Base-by-base conservation (phyloP, 1,140 invertebrate genomes). In the Euura saliciscinereae region DNA sequence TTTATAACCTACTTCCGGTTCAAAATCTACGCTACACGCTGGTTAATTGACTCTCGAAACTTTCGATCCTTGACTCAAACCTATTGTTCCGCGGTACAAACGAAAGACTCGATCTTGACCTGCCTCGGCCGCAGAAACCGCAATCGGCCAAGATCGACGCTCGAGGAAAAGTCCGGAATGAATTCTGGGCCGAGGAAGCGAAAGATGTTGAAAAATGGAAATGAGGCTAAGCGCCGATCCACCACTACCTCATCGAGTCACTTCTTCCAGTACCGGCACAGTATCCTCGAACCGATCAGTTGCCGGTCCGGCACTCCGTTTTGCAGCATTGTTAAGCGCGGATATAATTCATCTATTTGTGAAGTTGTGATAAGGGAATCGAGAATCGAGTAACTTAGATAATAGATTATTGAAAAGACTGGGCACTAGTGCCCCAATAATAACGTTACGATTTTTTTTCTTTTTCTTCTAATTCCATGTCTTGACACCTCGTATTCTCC, bases 161-260 rank as follows among this genome's bases (percentile, higher is more conserved):
- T 28, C 28, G 28, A 28, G 28, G 28, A 28, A 28, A 28, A 28
- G 28, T 28, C n/a, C 7, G 51, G 10, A n/a, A 59, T 59, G 51
- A 59, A 59, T 59, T 59, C 51, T 59, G 51, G 51, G 51, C 51
- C 51, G 51, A 8, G 10, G 13, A n/a, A 11, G 28, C 28, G 28
- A 59, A 6, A 59, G 43, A 67, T 8, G 28, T 70, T 45, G 71
- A 59, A 59, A 43, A 65, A 66, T 73, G 75, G 71, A 80, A 82
- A 81, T 65, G 79, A 77, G 79, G 81, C 79, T 82, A 80, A 71
- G 68, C 68, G 28, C 28, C 28, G 28, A 28, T 28, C 28, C 28
- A 51, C 44, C 66, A 73, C 77, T 72, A 73, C 75, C 66, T 72
- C 71, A 68, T 28, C 28, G 28, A 28, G 72, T 75, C 64, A 71